A percentile compares a stretch with the other conserved stretches of the same genome.
Evolutionary conservation across 2,888 invertebrate species (phyloP).

Genomic region (Psylliodes chrysocephalus): DNA sequence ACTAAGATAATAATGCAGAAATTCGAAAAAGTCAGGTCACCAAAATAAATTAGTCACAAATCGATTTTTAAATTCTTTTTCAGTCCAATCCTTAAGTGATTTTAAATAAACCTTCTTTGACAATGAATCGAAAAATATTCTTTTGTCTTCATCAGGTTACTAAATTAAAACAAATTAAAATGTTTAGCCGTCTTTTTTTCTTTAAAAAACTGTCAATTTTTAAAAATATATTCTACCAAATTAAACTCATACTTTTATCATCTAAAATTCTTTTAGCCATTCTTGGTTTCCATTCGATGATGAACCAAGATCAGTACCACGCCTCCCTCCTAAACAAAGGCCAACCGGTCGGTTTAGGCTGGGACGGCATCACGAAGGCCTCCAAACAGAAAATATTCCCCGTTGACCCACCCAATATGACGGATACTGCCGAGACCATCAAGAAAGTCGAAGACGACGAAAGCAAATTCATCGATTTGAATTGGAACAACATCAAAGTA

Average conservation of each 20-base stretch:
- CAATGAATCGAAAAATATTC: too few species aligned
- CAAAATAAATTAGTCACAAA: too few species aligned
- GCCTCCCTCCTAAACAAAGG: constrained; percentile 94
- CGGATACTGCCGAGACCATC: constrained; percentile 94
- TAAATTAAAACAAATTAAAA: too few species aligned
- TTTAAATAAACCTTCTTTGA: too few species aligned
- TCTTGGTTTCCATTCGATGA: constrained; percentile 99
- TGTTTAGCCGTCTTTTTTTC: neutral
- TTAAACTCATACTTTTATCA: too few species aligned
- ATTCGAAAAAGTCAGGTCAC: too few species aligned
- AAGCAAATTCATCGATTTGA: constrained; percentile 87
- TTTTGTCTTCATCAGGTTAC: too few species aligned
- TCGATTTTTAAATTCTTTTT: too few species aligned
- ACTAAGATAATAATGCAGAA: too few species aligned
- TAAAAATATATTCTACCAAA: too few species aligned
- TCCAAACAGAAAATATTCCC: constrained; percentile 91
- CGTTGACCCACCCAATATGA: constrained; percentile 95
- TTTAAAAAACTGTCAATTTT: too few species aligned
- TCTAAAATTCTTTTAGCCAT: constrained; percentile 83
- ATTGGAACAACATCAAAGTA: constrained; percentile 99
- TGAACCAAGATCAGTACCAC: constrained; percentile 99
- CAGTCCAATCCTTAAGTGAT: too few species aligned
- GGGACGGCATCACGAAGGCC: constrained; percentile 96
- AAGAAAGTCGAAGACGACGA: constrained; percentile 91
- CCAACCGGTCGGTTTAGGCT: constrained; percentile 88